Evolutionary conservation across 2,113 vertebrate genomes (phyloP).

Genomic region (Alouatta palliata): DNA sequence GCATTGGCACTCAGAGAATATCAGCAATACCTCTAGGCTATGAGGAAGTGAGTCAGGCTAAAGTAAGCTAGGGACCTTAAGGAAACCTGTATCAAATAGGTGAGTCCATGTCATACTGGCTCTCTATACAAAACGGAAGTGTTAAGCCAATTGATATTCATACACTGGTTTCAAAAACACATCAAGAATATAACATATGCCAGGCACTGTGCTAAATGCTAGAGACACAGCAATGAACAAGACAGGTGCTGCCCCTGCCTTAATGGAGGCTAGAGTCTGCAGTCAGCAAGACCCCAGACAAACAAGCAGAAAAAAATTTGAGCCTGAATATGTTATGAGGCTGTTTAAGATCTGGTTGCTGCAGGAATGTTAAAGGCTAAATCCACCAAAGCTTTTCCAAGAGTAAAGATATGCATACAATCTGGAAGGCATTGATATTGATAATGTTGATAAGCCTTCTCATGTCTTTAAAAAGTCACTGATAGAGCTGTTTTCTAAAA

Average conservation of each 20-base stretch:
- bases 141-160: background rate
- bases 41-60: background rate
- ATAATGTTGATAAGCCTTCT: constrained; percentile 28
- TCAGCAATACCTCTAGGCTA: background rate
- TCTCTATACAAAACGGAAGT: background rate
- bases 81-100: background rate
- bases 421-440: background rate
- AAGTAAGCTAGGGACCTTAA: background rate
- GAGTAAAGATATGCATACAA: background rate
- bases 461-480: background rate
- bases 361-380: constrained; percentile 36
- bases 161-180: background rate
- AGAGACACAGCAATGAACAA: background rate
- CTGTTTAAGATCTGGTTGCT: background rate
- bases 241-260: background rate
- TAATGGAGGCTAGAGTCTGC: background rate
- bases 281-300: background rate
- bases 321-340: background rate
- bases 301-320: background rate
- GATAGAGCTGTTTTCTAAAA: constrained; percentile 55
- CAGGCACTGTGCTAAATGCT: background rate
- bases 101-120: background rate
- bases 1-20: background rate
- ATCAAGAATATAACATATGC: background rate
- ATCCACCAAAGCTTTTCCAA: background rate